Evolutionary conservation across 2,797 vertebrate genomes (phyloP).

Genomic region (Characodon lateralis): DNA sequence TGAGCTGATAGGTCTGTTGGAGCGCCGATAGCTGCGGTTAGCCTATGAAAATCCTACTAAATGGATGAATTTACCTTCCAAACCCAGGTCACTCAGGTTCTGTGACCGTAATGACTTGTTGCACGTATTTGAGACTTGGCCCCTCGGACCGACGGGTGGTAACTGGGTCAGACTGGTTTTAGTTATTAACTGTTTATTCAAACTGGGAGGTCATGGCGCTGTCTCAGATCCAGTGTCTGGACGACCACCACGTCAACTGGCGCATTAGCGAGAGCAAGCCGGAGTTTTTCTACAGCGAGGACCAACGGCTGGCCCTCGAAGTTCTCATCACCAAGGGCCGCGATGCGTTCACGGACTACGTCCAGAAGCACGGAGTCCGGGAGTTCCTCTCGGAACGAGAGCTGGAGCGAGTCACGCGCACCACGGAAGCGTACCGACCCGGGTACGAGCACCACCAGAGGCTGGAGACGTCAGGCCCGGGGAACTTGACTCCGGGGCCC

Average conservation of each 20-base stretch:
- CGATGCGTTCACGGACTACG: conserved; percentile 84
- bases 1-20: neutral
- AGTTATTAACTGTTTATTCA: conserved; percentile 1
- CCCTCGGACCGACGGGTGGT: conserved; percentile 4
- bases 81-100: conserved; percentile 9
- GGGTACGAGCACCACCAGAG: conserved; percentile 78
- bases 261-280: conserved; percentile 92
- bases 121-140: conserved; percentile 27
- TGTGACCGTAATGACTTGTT: conserved; percentile 41
- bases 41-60: conserved; percentile 3
- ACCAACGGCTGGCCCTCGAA: conserved; percentile 92
- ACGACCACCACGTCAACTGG: conserved; percentile 94
- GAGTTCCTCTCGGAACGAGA: conserved; percentile 92
- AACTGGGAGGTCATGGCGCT: conserved; percentile 83
- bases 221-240: conserved; percentile 95
- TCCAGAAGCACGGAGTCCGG: conserved; percentile 82
- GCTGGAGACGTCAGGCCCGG: conserved; percentile 54
- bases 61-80: conserved; percentile 8
- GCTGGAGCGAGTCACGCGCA: conserved; percentile 79
- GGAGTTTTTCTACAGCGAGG: conserved; percentile 97
- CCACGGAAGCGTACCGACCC: conserved; percentile 85
- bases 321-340: conserved; percentile 81
- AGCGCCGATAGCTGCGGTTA: neutral
- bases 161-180: conserved; percentile 38
- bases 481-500: conserved; percentile 57